Evolutionary conservation across 2,888 invertebrate species (phyloP), one percentile per base, ranked within the genome.

Genomic region (Drosophila setosimentum): DNA sequence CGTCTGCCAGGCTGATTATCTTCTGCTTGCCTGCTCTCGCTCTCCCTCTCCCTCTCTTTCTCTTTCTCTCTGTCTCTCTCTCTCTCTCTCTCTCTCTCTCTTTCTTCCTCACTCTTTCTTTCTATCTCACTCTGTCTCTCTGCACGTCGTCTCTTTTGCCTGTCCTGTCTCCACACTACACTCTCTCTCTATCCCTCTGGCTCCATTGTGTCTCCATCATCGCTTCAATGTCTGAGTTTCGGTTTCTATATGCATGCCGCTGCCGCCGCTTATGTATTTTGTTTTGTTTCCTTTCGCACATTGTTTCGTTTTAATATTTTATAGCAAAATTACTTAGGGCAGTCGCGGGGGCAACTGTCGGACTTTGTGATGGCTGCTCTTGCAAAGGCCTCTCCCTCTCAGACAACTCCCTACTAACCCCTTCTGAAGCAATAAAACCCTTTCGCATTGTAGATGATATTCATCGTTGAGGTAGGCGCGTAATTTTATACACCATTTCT

Each of bases 251-350:
- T 78, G 45, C 42, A 58, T 59, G 55, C 58, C 33, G 16, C 45
- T 21, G 8, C 21, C 45, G 16, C 45, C 45, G 45, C 24, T 45
- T 54, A 13, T 59, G 64, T 71, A 74, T 76, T 74, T 85, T 85
- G 76, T 78, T 82, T 82, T 87, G 90, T 82, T 87, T 84, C 76
- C 90, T 76, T 76, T 84, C 66, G 58, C 63, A 72, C 86, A 82
- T 85, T 89, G 86, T 85, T 88, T 85, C 86, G 73, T 67, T 84
- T 89, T 85, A 84, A 88, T 90, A 79, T 79, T 85, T 73, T 76
- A 88, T 82, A 68, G 83, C 82, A 78, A 89, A 24, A 76, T 83
- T 81, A 77, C 84, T 73, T 75, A 3, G 60, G 72, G 61, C 33
- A 40, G 54, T 32, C 49, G 51, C 27, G 61, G 45, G 35, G 66